Evolutionary conservation across 23 tunicate species (phyloP), one percentile per base, ranked within the genome.

Genomic region (Ciona savignyi): DNA sequence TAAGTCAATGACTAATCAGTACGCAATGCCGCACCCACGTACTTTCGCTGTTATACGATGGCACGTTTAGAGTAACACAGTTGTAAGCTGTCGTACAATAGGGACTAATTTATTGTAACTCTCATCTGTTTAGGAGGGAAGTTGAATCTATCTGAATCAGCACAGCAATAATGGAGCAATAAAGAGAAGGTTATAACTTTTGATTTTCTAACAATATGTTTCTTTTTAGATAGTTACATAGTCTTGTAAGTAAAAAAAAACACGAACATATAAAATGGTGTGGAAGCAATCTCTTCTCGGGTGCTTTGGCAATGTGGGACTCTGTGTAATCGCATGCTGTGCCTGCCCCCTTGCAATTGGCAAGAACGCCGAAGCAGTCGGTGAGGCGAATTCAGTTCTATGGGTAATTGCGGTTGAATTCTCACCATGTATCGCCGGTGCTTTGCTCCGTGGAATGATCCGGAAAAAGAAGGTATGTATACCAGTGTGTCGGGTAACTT

Each of bases 261-360:
- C 15, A 42, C 15, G 11, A 42, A 42, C 56, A 42, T 9, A 6
- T 15, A 42, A 42, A 15, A 81, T 81, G 86, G 80, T 73, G 4
- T 89, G 96, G 96, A 89, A 89, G 72, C 81, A 64, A 72, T 87
- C 88, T 23, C 74, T 89, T 9, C 83, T 74, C 34, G 96, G 96
- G 25, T 89, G 96, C 42, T 89, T 89, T 70, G 77, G 96, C 6
- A 89, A 89, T 78, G 32, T 73, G 6, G 82, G 89, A 26, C 75
- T 89, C 20, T 42, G 89, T 65, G 32, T 78, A 3, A 62, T 79
- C 25, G 75, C 89, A 0, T 83, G 81, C 75, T 83, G 85, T 71
- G 89, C 82, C 23, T 23, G 32, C 30, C 89, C 89, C 30, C 74
- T 89, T 23, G 85, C 89, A 0, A 30, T 89, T 35, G 96, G 96